These are phyloP conservation scores for Botrylloides violaceus DNA, from an alignment of 23 tunicate species.

Conservation along the genomic window DNA sequence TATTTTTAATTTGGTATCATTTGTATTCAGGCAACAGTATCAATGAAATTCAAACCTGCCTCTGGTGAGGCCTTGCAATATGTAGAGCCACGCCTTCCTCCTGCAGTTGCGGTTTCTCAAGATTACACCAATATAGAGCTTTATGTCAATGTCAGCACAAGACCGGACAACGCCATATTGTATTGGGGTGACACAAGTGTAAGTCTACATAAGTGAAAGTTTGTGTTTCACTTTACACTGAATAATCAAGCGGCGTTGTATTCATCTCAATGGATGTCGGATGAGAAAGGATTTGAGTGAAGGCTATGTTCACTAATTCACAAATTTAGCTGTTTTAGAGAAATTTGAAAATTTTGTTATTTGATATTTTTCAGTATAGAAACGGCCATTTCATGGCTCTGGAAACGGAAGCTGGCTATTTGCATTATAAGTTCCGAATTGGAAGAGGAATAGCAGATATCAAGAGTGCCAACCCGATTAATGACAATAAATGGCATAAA, in stretches of 20 bases:
- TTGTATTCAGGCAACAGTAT: neutral
- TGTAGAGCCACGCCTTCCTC: slow-evolving; percentile 39
- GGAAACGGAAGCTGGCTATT: slow-evolving; percentile 36
- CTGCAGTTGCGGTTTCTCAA: slow-evolving; percentile 17
- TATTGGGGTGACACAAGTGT: slow-evolving; percentile 47
- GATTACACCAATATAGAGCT: slow-evolving; percentile 24
- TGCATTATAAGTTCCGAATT: slow-evolving; percentile 40
- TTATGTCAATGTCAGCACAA: slow-evolving; percentile 12
- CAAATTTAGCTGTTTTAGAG: too few relatives aligned
- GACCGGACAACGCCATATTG: slow-evolving; percentile 30
- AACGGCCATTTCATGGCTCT: slow-evolving; percentile 47
- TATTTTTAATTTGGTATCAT: too few relatives aligned
- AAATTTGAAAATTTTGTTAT: too few relatives aligned
- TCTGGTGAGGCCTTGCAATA: slow-evolving; percentile 13
- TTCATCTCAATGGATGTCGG: too few relatives aligned
- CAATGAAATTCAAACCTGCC: slow-evolving; percentile 6
- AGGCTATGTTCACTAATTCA: too few relatives aligned
- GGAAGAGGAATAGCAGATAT: slow-evolving; percentile 40
- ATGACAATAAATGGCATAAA: slow-evolving; percentile 38
- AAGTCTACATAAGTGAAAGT: neutral
- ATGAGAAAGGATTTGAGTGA: neutral
- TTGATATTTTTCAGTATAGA: neutral
- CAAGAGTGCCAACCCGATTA: slow-evolving; percentile 28
- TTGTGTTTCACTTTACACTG: too few relatives aligned
- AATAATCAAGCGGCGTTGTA: too few relatives aligned